phyloP scores from a whole-genome alignment of 2,797 vertebrate species.

The Tauraco hartlaubi region DNA sequence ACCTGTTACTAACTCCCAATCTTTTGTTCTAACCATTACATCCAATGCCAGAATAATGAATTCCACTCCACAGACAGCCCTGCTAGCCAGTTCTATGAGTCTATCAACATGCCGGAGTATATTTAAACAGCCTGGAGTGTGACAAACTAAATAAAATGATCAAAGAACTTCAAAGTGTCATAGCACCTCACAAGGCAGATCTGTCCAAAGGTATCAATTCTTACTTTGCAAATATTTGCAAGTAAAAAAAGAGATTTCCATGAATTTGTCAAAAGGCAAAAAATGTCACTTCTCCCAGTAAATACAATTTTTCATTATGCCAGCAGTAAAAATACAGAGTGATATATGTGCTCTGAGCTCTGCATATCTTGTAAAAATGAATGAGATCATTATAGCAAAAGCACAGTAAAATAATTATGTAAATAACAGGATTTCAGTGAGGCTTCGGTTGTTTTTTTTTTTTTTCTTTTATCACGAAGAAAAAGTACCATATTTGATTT shows the following conservation, averaged over 20 bases:
- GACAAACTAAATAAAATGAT: constrained; percentile 69
- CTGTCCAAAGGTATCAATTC: constrained; percentile 52
- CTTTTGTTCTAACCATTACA: constrained; percentile 28
- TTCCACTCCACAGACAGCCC: constrained; percentile 35
- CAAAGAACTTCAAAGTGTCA: constrained; percentile 74
- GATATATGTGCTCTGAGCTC: neutral
- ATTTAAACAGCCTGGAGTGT: constrained; percentile 49
- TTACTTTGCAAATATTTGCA: constrained; percentile 70
- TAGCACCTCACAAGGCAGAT: constrained; percentile 53
- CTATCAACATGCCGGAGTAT: constrained; percentile 8
- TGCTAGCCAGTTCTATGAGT: constrained; percentile 38
- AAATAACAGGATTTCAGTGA: neutral
- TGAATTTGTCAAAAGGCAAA: constrained; percentile 66
- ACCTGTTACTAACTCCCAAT: constrained; percentile 8
- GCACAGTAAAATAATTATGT: neutral
- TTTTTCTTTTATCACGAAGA: neutral
- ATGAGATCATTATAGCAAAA: neutral
- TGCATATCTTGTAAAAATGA: neutral
- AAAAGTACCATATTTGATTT: neutral
- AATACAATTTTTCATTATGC: constrained; percentile 49
- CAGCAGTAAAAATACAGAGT: neutral
- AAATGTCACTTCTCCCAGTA: constrained; percentile 29
- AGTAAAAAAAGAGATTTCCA: constrained; percentile 63
- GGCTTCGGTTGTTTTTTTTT: neutral
- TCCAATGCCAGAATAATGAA: neutral